Percentiles rank a stretch among this genome's conserved stretches.
Conservation (phyloP, 2,113 vertebrate genomes). For the Ptilorrhoa leucosticta region DNA sequence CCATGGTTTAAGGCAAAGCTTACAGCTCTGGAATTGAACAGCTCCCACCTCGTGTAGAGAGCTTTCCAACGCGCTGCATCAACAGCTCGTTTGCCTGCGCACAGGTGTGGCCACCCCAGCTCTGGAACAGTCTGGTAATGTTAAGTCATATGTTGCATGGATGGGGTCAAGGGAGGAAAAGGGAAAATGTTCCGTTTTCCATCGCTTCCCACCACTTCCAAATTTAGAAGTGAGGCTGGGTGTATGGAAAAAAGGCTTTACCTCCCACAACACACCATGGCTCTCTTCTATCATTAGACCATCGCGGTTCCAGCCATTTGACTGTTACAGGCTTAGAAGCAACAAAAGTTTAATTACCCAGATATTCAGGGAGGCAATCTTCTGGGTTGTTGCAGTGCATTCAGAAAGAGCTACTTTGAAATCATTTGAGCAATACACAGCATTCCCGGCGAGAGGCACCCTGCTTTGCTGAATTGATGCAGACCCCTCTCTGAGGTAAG, state of each 20-base stretch:
- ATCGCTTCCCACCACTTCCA: background rate
- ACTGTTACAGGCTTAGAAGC: background rate
- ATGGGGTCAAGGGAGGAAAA: background rate
- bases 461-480: background rate
- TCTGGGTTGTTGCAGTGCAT: background rate
- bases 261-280: background rate
- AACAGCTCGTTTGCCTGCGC: background rate
- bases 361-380: background rate
- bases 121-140: background rate
- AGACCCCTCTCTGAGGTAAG: background rate
- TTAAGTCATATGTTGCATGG: background rate
- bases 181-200: slow-evolving; percentile 19
- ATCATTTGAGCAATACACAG: background rate
- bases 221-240: slow-evolving; percentile 20
- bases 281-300: background rate
- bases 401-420: background rate
- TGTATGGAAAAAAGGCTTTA: background rate
- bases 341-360: background rate
- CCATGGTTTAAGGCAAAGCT: background rate
- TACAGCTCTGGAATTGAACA: background rate
- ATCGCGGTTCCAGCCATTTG: background rate
- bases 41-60: background rate
- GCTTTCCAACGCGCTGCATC: background rate
- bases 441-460: background rate
- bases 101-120: background rate